A percentile compares a stretch with the other conserved stretches of the same genome.
Conservation (phyloP, 2,797 vertebrate genomes). For the Anguilla pacifica region DNA sequence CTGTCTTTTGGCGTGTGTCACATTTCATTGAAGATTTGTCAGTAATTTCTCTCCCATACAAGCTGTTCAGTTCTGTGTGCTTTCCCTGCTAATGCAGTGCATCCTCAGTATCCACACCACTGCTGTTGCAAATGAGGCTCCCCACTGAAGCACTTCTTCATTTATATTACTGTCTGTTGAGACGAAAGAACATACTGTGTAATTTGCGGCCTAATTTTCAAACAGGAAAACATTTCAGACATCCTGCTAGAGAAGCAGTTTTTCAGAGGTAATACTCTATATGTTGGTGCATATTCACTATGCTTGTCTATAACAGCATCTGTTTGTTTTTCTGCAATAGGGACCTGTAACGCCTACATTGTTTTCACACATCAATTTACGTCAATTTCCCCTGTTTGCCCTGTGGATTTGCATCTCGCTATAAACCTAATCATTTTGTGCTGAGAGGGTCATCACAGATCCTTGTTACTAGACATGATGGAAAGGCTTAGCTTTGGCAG, state of each 20-base stretch:
- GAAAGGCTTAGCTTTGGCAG: not conserved
- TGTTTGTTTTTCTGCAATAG: not conserved
- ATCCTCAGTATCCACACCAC: not conserved
- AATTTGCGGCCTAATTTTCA: not conserved
- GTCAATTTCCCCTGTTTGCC: not conserved
- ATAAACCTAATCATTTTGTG: not conserved
- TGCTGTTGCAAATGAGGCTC: not conserved
- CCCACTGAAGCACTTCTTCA: not conserved
- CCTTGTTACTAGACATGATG: not conserved
- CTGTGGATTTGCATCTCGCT: not conserved
- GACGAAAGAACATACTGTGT: not conserved
- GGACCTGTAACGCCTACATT: not conserved
- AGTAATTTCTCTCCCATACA: constrained; percentile 52
- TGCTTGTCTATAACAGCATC: too few species aligned
- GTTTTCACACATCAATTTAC: not conserved
- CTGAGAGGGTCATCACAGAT: not conserved
- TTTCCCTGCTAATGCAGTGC: not conserved
- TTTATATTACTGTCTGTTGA: not conserved
- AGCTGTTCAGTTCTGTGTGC: not conserved
- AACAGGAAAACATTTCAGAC: not conserved
- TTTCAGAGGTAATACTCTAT: too few species aligned
- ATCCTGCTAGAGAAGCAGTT: not conserved
- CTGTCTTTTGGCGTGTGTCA: constrained; percentile 22
- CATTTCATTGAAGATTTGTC: constrained; percentile 63
- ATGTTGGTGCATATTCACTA: too few species aligned